A percentile compares a stretch with the other conserved stretches of the same genome.
Evolutionary conservation across 2,888 invertebrate species (phyloP).

Genomic region (Platycnemis pennipes): DNA sequence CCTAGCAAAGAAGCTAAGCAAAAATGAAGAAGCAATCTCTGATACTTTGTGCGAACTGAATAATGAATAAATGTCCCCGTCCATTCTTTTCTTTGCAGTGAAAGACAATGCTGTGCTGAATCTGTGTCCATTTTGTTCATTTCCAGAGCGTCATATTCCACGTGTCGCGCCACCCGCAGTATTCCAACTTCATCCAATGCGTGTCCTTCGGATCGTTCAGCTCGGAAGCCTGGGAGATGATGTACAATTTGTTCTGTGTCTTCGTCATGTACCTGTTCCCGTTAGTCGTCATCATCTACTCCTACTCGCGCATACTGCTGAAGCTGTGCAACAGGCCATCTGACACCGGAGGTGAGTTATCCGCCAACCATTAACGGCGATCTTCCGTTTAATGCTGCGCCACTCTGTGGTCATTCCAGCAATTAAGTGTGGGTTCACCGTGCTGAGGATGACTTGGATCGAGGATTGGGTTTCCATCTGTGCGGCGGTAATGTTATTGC

Average conservation of each 20-base stretch:
- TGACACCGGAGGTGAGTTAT: constrained; percentile 16
- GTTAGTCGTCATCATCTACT: constrained; percentile 78
- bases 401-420: no score
- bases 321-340: constrained; percentile 75
- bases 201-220: constrained; percentile 79
- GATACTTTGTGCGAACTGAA: no score
- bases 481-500: no score
- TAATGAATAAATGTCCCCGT: no score
- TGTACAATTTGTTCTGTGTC: constrained; percentile 78
- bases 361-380: no score
- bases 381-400: no score
- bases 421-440: no score
- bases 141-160: constrained; percentile 79
- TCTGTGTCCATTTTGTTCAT: neutral
- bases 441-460: no score
- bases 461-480: no score
- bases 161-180: constrained; percentile 78
- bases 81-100: neutral
- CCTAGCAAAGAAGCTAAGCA: no score
- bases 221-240: constrained; percentile 76
- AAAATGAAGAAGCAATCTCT: no score
- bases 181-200: constrained; percentile 80
- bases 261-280: constrained; percentile 79
- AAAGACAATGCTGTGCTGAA: no score
- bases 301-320: constrained; percentile 79